Conservation (phyloP, 2,888 invertebrate species). For the Drosophila siamana region DNA sequence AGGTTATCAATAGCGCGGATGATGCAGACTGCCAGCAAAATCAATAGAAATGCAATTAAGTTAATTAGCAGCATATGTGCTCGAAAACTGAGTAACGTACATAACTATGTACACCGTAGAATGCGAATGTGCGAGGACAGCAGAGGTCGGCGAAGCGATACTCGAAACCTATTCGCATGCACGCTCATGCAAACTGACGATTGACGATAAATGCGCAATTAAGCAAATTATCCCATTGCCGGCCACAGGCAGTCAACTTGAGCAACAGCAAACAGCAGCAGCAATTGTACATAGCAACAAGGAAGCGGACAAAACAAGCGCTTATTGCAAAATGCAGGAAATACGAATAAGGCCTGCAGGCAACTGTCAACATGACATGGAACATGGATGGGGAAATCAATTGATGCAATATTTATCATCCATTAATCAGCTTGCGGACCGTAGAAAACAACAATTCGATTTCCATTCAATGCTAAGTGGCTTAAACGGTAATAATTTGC, state of each 20-base stretch:
- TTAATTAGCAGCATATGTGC: slow-evolving; percentile 63
- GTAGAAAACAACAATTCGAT: background rate
- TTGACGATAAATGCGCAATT: slow-evolving; percentile 77
- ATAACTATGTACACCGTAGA: background rate
- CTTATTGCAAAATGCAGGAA: slow-evolving; percentile 31
- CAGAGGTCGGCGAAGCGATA: too few relatives aligned
- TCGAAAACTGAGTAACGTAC: slow-evolving; percentile 31
- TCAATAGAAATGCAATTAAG: slow-evolving; percentile 75
- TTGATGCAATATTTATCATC: slow-evolving; percentile 9
- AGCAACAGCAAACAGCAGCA: slow-evolving; percentile 1
- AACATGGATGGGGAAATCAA: background rate
- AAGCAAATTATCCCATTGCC: slow-evolving; percentile 68
- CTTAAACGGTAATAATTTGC: background rate
- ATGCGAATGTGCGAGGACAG: background rate
- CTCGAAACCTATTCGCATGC: too few relatives aligned
- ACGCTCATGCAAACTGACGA: slow-evolving; percentile 30
- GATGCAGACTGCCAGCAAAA: slow-evolving; percentile 32
- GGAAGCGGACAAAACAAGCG: slow-evolving; percentile 31
- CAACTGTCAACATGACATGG: slow-evolving; percentile 21
- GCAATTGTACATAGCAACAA: slow-evolving; percentile 2
- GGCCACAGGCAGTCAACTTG: slow-evolving; percentile 30
- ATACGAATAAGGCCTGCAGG: background rate
- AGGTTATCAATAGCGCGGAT: slow-evolving; percentile 23
- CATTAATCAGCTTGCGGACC: slow-evolving; percentile 7
- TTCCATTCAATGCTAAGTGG: background rate